These are phyloP conservation scores for Dysmachus trigonus DNA, from an alignment of 2,888 invertebrate species.

Conservation along the genomic window DNA sequence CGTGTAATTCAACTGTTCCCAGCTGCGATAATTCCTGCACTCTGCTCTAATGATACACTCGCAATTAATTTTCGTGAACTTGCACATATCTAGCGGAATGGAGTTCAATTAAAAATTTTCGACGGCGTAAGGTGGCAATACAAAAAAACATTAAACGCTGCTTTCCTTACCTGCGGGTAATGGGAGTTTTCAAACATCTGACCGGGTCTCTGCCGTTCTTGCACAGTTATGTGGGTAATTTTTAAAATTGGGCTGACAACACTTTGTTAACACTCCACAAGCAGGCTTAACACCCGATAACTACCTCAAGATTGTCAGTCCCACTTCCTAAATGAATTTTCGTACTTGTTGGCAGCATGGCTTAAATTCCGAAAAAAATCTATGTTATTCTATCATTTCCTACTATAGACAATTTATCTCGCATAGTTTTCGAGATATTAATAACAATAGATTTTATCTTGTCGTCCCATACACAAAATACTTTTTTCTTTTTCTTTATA, in stretches of 20 bases:
- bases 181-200: neutral
- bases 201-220: neutral
- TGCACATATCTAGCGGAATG: neutral
- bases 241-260: neutral
- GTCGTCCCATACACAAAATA: too few relatives aligned
- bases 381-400: too few relatives aligned
- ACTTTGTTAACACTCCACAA: neutral
- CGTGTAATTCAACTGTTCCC: neutral
- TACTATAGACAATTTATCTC: too few relatives aligned
- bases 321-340: neutral
- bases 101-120: neutral
- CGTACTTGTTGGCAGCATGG: neutral
- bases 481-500: too few relatives aligned
- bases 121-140: neutral
- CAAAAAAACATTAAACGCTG: neutral
- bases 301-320: neutral
- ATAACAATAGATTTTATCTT: too few relatives aligned
- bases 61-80: conserved; percentile 13
- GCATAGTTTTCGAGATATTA: too few relatives aligned
- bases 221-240: neutral
- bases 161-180: neutral
- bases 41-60: neutral
- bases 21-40: neutral
- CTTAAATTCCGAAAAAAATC: neutral
- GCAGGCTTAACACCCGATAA: neutral